Percentiles rank a stretch among this genome's conserved stretches.
These are phyloP conservation scores for Alosa sapidissima DNA, from an alignment of 2,797 vertebrate species.

Conservation along the genomic window DNA sequence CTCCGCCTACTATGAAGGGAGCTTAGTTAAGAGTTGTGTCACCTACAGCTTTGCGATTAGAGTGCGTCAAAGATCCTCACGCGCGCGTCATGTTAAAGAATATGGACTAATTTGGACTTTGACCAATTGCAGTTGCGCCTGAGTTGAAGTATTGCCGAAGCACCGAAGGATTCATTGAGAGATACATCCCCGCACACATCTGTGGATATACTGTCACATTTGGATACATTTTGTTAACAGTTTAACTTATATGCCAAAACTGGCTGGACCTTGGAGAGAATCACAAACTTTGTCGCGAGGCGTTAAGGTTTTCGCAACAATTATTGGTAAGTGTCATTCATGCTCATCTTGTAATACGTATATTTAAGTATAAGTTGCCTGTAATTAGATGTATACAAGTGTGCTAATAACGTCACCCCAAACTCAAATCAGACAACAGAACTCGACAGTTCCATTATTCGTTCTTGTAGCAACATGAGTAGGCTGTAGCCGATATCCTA, in stretches of 20 bases:
- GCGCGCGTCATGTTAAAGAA: background rate
- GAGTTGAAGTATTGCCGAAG: slow-evolving; percentile 1
- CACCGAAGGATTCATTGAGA: background rate
- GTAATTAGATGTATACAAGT: background rate
- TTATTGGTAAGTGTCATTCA: slow-evolving; percentile 71
- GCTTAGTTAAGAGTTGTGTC: slow-evolving; percentile 64
- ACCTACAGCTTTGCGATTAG: slow-evolving; percentile 57
- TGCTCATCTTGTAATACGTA: background rate
- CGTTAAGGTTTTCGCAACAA: slow-evolving; percentile 74
- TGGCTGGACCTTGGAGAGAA: slow-evolving; percentile 66
- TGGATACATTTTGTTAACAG: slow-evolving; percentile 22
- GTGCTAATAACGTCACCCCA: background rate
- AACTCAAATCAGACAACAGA: background rate
- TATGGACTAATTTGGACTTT: background rate
- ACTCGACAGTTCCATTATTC: background rate
- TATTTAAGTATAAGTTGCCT: background rate
- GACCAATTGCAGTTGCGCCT: slow-evolving; percentile 29
- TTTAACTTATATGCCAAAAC: slow-evolving; percentile 67
- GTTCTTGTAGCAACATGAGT: background rate
- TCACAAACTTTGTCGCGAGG: slow-evolving; percentile 60
- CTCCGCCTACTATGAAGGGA: slow-evolving; percentile 69
- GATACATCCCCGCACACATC: background rate
- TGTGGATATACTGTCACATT: slow-evolving; percentile 25
- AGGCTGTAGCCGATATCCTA: background rate
- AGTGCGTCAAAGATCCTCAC: slow-evolving; percentile 11